These are phyloP conservation scores for Leptopilina syphax DNA, from an alignment of 2,888 invertebrate species.

Conservation along the genomic window DNA sequence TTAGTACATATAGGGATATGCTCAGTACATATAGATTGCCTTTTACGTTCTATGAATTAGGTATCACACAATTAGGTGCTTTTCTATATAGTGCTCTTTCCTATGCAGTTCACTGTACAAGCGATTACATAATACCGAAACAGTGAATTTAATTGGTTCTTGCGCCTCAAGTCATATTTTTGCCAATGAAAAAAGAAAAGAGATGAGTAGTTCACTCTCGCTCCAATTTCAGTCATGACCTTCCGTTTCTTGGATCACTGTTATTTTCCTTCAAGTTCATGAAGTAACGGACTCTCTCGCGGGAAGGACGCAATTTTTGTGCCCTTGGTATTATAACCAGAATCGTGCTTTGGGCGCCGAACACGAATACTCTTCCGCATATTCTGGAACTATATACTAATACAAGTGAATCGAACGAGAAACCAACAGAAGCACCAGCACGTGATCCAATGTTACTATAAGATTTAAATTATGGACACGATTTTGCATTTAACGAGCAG, in stretches of 20 bases:
- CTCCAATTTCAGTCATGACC: constrained; percentile 13
- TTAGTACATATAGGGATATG: too few species aligned
- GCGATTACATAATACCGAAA: background rate
- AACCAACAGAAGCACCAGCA: constrained; percentile 42
- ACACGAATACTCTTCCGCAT: constrained; percentile 28
- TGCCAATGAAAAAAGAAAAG: background rate
- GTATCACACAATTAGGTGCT: too few species aligned
- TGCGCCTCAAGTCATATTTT: background rate
- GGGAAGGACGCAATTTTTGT: constrained; percentile 31
- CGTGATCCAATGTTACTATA: constrained; percentile 44
- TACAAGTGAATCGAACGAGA: background rate
- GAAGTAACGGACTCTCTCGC: constrained; percentile 20
- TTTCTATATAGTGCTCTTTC: too few species aligned
- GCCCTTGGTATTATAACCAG: constrained; percentile 38
- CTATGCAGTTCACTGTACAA: too few species aligned
- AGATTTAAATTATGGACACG: constrained; percentile 63
- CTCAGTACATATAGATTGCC: too few species aligned
- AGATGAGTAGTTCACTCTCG: constrained; percentile 39
- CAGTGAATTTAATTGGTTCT: constrained; percentile 26
- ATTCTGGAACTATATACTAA: background rate
- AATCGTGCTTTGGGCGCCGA: constrained; percentile 39
- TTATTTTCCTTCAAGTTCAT: constrained; percentile 33
- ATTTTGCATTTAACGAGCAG: constrained; percentile 68
- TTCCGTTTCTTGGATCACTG: constrained; percentile 26
- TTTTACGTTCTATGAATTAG: too few species aligned